phyloP scores from a whole-genome alignment of 2,888 invertebrate genomes.

The Idaea aversata region DNA sequence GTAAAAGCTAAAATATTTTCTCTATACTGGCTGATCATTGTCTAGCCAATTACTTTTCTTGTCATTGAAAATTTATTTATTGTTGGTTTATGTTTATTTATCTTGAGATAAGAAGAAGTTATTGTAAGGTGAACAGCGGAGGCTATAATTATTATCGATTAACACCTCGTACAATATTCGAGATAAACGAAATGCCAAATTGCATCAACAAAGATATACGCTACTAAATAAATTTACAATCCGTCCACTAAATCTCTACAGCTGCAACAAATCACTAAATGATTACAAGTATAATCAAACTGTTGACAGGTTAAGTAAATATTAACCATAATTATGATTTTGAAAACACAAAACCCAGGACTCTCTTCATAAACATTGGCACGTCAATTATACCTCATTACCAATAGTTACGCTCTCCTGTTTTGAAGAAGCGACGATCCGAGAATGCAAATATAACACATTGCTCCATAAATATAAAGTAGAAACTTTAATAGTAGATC shows the following conservation, averaged over 20 bases:
- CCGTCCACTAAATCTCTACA: background rate
- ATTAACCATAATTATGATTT: background rate
- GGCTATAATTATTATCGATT: conserved; percentile 45
- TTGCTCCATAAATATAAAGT: conserved; percentile 4
- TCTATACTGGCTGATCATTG: conserved; percentile 44
- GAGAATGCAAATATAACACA: conserved; percentile 3
- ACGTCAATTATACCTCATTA: background rate
- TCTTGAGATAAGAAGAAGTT: conserved; percentile 46
- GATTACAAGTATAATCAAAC: too few species aligned
- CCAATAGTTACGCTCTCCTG: background rate
- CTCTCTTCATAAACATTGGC: background rate
- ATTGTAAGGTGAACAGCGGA: conserved; percentile 36
- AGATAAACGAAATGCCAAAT: conserved; percentile 25
- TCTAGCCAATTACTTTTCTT: conserved; percentile 64
- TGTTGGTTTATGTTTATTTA: conserved; percentile 58
- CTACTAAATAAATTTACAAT: background rate
- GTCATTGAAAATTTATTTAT: conserved; percentile 67
- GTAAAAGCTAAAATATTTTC: background rate
- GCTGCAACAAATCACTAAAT: too few species aligned
- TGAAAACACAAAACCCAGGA: background rate
- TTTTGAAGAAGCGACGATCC: background rate
- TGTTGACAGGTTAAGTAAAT: too few species aligned
- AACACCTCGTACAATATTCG: conserved; percentile 28
- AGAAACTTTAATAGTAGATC: conserved; percentile 1
- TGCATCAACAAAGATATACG: background rate